These are phyloP conservation scores for Acanthosoma haemorrhoidale DNA, from an alignment of 2,888 invertebrate species.

Conservation along the genomic window DNA sequence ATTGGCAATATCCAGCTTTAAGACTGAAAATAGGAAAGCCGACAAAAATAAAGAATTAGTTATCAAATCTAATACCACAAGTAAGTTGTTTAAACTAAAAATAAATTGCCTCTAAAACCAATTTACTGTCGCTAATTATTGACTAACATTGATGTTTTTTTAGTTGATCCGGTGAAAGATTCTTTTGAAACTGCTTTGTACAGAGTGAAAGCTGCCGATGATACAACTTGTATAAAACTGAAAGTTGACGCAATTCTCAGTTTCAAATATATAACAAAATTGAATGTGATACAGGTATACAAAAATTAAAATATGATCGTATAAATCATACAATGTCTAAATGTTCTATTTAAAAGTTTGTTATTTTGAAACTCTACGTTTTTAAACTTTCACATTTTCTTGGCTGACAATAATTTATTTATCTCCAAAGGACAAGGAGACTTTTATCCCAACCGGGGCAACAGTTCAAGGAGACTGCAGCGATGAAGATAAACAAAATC, in stretches of 20 bases:
- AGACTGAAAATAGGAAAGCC: constrained; percentile 36
- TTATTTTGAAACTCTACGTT: too few relatives aligned
- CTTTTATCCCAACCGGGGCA: constrained; percentile 69
- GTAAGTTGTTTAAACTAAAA: constrained; percentile 36
- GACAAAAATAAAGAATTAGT: constrained; percentile 38
- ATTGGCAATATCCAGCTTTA: constrained; percentile 31
- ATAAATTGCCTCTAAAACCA: too few relatives aligned
- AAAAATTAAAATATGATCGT: too few relatives aligned
- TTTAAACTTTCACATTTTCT: too few relatives aligned
- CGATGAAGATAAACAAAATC: constrained; percentile 64
- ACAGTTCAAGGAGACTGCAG: constrained; percentile 68
- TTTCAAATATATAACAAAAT: constrained; percentile 63
- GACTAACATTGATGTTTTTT: neutral
- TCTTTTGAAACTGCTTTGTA: constrained; percentile 34
- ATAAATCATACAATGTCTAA: neutral
- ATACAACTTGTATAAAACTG: constrained; percentile 72
- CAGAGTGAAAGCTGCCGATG: constrained; percentile 53
- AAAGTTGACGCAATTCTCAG: constrained; percentile 67
- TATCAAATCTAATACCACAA: constrained; percentile 37
- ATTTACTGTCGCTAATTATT: too few relatives aligned
- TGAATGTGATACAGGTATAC: constrained; percentile 54
- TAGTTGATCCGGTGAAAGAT: constrained; percentile 5
- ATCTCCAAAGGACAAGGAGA: constrained; percentile 60
- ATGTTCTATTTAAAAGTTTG: neutral
- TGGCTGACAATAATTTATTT: constrained; percentile 44